Percentiles rank a stretch among this genome's conserved stretches.
Conservation (phyloP, 2,888 invertebrate species). For the Muscina levida region DNA sequence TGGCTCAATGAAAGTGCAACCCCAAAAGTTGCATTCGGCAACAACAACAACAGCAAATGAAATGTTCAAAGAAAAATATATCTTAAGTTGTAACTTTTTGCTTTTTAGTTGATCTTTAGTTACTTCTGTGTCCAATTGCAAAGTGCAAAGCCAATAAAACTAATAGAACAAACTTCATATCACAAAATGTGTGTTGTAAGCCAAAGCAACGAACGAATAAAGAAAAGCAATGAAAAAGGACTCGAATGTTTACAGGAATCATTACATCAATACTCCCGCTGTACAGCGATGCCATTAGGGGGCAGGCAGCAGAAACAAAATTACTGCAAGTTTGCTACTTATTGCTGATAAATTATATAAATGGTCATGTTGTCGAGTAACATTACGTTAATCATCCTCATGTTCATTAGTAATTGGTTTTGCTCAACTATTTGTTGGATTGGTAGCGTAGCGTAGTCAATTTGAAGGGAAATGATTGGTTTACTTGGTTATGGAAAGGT, state of each 20-base stretch:
- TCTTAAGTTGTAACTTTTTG: conserved; percentile 30
- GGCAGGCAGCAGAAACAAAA: too few species aligned
- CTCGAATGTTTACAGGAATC: conserved; percentile 14
- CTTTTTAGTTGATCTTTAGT: conserved; percentile 25
- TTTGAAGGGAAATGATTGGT: too few species aligned
- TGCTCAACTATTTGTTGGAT: too few species aligned
- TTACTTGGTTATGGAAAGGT: too few species aligned
- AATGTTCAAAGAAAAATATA: background rate
- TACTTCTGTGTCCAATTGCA: conserved; percentile 41
- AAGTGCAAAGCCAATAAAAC: conserved; percentile 45
- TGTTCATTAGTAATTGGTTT: too few species aligned
- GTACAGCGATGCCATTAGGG: background rate
- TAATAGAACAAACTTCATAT: conserved; percentile 29
- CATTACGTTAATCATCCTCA: too few species aligned
- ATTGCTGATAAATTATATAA: too few species aligned
- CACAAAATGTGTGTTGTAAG: background rate
- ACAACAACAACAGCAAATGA: conserved; percentile 5
- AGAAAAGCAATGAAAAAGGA: background rate
- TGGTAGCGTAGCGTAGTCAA: too few species aligned
- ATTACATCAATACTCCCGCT: conserved; percentile 12
- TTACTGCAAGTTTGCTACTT: too few species aligned
- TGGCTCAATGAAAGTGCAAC: conserved; percentile 25
- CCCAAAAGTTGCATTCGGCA: background rate
- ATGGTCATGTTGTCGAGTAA: too few species aligned
- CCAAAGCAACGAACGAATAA: background rate